These are phyloP conservation scores for Zaprionus ornatus DNA, from an alignment of 1,140 invertebrate species.

Conservation along the genomic window DNA sequence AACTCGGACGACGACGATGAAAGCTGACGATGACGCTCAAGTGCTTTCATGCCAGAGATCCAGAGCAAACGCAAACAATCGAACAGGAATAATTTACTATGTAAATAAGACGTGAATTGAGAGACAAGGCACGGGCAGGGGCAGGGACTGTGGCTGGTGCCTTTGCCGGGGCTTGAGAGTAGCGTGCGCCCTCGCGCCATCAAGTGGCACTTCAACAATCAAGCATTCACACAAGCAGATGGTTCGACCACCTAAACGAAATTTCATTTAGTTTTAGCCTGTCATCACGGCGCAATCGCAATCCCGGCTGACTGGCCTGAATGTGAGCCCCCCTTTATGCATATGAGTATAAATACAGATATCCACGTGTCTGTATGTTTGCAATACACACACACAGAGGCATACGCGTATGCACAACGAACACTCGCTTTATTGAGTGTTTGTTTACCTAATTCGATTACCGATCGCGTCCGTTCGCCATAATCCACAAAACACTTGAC, in stretches of 20 bases:
- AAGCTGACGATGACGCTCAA: slow-evolving; percentile 77
- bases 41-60: slow-evolving; percentile 78
- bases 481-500: slow-evolving; percentile 78
- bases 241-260: slow-evolving; percentile 76
- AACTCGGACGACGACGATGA: slow-evolving; percentile 58
- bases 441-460: slow-evolving; percentile 82
- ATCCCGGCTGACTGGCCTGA: slow-evolving; percentile 48
- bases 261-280: slow-evolving; percentile 77
- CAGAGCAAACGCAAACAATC: slow-evolving; percentile 80
- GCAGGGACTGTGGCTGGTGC: not conserved
- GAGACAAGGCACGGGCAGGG: not conserved
- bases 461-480: slow-evolving; percentile 79
- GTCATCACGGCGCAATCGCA: slow-evolving; percentile 74
- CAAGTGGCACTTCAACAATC: slow-evolving; percentile 81
- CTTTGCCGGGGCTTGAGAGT: slow-evolving; percentile 45
- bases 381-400: not conserved
- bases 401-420: slow-evolving; percentile 70
- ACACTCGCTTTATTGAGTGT: slow-evolving; percentile 78
- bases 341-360: slow-evolving; percentile 1
- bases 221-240: slow-evolving; percentile 82
- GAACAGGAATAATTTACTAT: slow-evolving; percentile 82
- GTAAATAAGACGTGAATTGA: slow-evolving; percentile 69
- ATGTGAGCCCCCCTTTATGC: slow-evolving; percentile 17
- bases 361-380: slow-evolving; percentile 33
- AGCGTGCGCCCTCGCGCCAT: slow-evolving; percentile 79